Conservation (phyloP, 2,888 invertebrate species). For the Drosophila nr. fundita region DNA sequence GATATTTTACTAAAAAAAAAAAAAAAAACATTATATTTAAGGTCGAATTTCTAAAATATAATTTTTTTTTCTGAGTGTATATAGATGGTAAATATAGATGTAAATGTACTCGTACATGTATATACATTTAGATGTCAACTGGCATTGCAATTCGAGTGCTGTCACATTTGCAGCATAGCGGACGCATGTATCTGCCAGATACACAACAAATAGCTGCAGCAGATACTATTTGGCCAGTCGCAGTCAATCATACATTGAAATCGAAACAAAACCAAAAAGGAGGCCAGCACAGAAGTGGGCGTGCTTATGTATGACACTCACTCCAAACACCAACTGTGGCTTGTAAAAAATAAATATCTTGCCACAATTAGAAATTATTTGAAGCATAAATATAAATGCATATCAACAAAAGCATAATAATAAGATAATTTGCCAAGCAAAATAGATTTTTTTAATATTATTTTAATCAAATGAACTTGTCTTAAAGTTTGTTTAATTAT, state of each 20-base stretch:
- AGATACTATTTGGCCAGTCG: constrained; percentile 41
- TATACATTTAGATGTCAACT: constrained; percentile 49
- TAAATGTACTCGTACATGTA: constrained; percentile 3
- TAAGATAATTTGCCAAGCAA: not conserved
- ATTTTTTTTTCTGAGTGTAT: not conserved
- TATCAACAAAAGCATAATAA: not conserved
- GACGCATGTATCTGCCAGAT: constrained; percentile 64
- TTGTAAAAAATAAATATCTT: not conserved
- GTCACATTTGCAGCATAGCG: constrained; percentile 66
- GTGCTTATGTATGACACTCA: constrained; percentile 65
- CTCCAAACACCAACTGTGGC: constrained; percentile 40
- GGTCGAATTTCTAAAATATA: not conserved
- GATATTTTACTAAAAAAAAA: not conserved
- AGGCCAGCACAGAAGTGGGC: constrained; percentile 12
- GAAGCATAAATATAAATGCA: not conserved
- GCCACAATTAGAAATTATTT: not conserved
- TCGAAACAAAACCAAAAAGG: constrained; percentile 25
- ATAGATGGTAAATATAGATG: not conserved
- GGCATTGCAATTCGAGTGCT: constrained; percentile 56
- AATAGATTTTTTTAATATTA: not conserved
- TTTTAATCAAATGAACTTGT: not conserved
- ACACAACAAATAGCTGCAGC: constrained; percentile 53
- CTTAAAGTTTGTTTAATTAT: not conserved
- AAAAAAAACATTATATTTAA: not conserved
- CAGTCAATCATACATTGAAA: constrained; percentile 63